Evolutionary conservation across 2,888 invertebrate genomes (phyloP).

Genomic region (Lysandra bellargus): DNA sequence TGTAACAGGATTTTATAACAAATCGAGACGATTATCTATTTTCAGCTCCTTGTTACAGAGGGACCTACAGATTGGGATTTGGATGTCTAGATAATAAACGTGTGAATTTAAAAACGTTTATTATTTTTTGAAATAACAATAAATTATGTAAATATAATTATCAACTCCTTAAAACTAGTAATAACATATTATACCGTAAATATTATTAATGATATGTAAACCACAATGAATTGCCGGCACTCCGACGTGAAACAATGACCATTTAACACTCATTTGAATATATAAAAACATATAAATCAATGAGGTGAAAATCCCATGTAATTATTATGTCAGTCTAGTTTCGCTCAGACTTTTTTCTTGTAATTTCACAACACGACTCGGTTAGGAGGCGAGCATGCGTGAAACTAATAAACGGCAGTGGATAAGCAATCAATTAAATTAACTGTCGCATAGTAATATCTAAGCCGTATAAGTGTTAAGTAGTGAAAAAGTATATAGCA

Average conservation of each 20-base stretch:
- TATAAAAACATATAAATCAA: conserved; percentile 26
- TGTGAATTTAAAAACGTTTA: no score
- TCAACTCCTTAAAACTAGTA: no score
- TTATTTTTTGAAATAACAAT: no score
- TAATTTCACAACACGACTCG: conserved; percentile 35
- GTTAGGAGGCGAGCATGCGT: conserved; percentile 42
- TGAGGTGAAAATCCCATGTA: conserved; percentile 21
- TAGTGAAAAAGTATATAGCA: neutral
- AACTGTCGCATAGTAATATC: conserved; percentile 30
- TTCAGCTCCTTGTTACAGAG: neutral
- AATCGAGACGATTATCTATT: neutral
- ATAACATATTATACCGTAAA: neutral
- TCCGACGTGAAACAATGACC: neutral
- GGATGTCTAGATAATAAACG: no score
- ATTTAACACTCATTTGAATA: conserved; percentile 23
- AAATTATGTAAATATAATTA: no score
- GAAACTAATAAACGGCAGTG: conserved; percentile 41
- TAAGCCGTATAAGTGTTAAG: neutral
- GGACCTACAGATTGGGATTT: no score
- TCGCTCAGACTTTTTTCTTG: conserved; percentile 36
- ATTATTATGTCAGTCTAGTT: conserved; percentile 37
- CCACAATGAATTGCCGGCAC: neutral
- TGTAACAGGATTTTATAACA: neutral
- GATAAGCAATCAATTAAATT: conserved; percentile 42
- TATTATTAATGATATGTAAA: neutral